Base-by-base conservation (phyloP, 2,113 vertebrate species). In the Beaufortia kweichowensis region DNA sequence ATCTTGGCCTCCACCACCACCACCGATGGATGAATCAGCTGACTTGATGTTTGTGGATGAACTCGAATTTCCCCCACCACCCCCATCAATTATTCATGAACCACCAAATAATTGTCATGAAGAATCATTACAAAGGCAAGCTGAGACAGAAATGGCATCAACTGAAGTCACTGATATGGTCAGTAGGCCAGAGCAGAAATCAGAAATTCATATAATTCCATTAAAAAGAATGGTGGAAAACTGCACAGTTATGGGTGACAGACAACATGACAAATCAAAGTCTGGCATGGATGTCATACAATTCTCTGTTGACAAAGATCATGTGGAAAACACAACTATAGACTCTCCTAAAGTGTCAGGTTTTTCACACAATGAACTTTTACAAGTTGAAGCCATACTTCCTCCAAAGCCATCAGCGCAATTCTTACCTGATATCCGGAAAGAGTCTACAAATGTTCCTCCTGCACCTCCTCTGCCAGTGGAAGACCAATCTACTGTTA, bases 1-100 rank as follows among this genome's bases (percentile, higher is more conserved):
- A 1, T 84, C 60, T 77, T 96, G 96, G 96, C 96, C 95, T 8
- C 96, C 93, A 0, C 94, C 96, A 0, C 96, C 96, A 0, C 96
- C 96, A 0, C 95, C 88, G 0, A 83, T 93, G 0, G 94, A 95
- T 61, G 94, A 91, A 2, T 90, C 91, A 0, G 88, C 93, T 70
- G 90, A 94, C 29, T 90, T 93, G 2, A 91, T 93, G 75, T 96
- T 95, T 63, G 94, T 94, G 21, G 95, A 96, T 28, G 96, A 98
- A 82, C 87, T 91, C 19, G 90, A 91, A 60, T 94, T 91, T 76
- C 93, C 92, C 21, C 89, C 86, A 17, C 91, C 92, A 10, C 90
- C 90, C 12, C 90, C 90, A 4, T 88, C 85, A 11, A 77, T 88
- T 4, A 14, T 86, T 28, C 57, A 77, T 10, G 85, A 90, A 21